Conservation (phyloP, 2,888 invertebrate genomes). For the Orchesellides sinensis region DNA sequence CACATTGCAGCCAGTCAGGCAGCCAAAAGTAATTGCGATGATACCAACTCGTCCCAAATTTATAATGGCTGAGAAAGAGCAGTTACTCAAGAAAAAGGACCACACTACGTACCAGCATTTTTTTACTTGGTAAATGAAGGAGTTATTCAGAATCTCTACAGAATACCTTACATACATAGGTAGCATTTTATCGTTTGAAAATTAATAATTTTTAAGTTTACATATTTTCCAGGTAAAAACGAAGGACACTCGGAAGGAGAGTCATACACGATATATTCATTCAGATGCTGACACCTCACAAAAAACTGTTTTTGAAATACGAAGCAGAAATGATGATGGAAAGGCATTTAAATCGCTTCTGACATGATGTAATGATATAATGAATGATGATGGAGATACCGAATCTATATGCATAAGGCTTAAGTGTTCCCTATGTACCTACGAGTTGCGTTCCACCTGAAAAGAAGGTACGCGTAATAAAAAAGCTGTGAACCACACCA, state of each 20-base stretch:
- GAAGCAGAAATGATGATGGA: slow-evolving; percentile 38
- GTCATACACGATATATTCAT: background rate
- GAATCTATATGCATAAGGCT: background rate
- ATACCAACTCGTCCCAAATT: no score
- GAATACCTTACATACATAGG: no score
- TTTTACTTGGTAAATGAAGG: no score
- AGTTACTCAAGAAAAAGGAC: no score
- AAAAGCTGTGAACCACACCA: slow-evolving; percentile 47
- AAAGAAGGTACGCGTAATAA: no score
- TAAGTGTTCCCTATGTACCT: background rate
- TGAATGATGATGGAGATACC: slow-evolving; percentile 55
- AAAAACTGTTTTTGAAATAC: background rate
- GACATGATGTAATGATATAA: slow-evolving; percentile 64
- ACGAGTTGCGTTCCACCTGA: slow-evolving; percentile 12
- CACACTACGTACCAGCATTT: no score
- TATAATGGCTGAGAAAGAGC: no score
- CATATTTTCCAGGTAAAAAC: slow-evolving; percentile 42
- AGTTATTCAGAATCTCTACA: no score
- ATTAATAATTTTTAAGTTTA: slow-evolving; percentile 49
- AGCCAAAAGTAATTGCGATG: no score
- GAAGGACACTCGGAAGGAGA: background rate
- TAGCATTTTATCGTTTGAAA: background rate
- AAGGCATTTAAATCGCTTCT: slow-evolving; percentile 63
- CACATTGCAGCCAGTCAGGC: no score
- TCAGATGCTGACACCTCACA: background rate